Percentiles rank a stretch among this genome's conserved stretches.
Evolutionary conservation across 2,888 invertebrate species (phyloP).

Genomic region (Isotomurus palustris): DNA sequence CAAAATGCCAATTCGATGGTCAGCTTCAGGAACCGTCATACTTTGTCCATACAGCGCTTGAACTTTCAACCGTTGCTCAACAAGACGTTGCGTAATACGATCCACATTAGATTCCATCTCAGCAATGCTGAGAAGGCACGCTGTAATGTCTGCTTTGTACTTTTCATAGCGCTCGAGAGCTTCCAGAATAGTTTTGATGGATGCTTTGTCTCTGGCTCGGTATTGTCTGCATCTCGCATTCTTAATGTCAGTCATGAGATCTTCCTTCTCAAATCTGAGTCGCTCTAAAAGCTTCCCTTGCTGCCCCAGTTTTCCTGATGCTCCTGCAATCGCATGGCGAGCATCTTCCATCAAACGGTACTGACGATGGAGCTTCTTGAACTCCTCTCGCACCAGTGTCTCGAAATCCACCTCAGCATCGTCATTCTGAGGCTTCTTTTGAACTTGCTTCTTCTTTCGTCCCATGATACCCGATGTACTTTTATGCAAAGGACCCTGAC

Average conservation of each 20-base stretch:
- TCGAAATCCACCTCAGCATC: conserved; percentile 37
- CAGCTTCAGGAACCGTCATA: conserved; percentile 30
- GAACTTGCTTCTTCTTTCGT: too few relatives aligned
- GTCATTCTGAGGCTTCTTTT: neutral
- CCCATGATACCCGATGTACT: too few relatives aligned
- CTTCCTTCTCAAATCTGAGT: conserved; percentile 25
- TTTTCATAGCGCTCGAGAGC: conserved; percentile 35
- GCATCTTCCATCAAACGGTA: conserved; percentile 40
- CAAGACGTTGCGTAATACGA: conserved; percentile 30
- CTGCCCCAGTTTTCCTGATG: conserved; percentile 24
- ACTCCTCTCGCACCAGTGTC: conserved; percentile 34
- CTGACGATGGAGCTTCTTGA: conserved; percentile 33
- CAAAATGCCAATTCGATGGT: conserved; percentile 21
- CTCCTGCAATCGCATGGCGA: conserved; percentile 31
- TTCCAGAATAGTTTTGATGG: conserved; percentile 30
- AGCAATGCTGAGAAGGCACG: conserved; percentile 23
- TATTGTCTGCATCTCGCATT: conserved; percentile 27
- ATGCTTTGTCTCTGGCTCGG: conserved; percentile 24
- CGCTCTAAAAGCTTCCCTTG: conserved; percentile 23
- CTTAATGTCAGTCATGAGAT: conserved; percentile 26
- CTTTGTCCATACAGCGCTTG: conserved; percentile 35
- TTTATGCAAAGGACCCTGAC: too few relatives aligned
- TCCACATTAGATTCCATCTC: conserved; percentile 41
- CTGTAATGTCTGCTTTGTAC: conserved; percentile 24
- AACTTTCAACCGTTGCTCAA: conserved; percentile 35